Conservation (phyloP, 2,888 invertebrate species). For the Bursaphelenchus okinawaensis region DNA sequence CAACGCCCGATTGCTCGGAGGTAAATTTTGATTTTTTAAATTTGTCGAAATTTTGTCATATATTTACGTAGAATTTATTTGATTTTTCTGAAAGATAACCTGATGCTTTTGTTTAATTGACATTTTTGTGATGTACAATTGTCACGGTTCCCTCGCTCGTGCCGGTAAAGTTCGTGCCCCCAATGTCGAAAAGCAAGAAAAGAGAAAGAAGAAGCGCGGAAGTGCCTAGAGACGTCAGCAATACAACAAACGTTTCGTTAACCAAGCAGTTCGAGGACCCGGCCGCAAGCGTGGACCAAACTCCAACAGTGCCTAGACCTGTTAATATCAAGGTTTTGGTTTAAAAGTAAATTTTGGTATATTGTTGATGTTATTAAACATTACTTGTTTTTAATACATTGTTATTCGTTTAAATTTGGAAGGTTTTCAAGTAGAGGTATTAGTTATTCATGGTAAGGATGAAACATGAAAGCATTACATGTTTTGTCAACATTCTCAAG, state of each 20-base stretch:
- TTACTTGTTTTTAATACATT: background rate
- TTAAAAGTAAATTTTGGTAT: background rate
- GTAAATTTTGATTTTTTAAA: slow-evolving; percentile 20
- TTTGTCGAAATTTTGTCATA: no score
- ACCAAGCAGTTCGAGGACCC: slow-evolving; percentile 82
- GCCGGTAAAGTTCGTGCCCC: slow-evolving; percentile 99
- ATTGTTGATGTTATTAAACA: background rate
- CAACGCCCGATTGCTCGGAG: slow-evolving; percentile 53
- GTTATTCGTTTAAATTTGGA: background rate
- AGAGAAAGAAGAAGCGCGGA: slow-evolving; percentile 76
- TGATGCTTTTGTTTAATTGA: no score
- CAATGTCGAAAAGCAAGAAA: slow-evolving; percentile 94
- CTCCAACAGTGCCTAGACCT: slow-evolving; percentile 66
- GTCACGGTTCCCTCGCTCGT: slow-evolving; percentile 99
- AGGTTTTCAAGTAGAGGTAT: no score
- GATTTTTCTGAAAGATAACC: no score
- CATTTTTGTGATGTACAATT: no score
- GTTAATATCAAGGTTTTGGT: background rate
- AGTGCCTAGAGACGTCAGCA: slow-evolving; percentile 97
- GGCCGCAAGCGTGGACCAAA: slow-evolving; percentile 95
- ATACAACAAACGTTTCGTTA: slow-evolving; percentile 95
- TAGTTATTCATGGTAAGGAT: no score
- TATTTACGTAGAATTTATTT: background rate
- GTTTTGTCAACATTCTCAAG: no score
- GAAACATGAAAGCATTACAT: no score